phyloP scores from a whole-genome alignment of 1,140 invertebrate species.

The Aphis craccivora region DNA sequence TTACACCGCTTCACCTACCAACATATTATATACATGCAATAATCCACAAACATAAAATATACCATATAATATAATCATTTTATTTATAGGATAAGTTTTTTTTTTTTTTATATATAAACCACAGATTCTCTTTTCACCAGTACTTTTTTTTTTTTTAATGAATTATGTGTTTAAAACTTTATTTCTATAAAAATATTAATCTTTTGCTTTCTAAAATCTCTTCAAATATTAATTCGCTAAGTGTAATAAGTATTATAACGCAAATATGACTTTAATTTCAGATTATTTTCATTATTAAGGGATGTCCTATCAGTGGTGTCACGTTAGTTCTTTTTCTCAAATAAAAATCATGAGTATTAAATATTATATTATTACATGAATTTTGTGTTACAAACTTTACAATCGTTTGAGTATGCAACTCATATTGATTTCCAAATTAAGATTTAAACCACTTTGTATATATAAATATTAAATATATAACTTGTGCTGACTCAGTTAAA shows the following conservation, averaged over 20 bases:
- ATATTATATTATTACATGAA: too few species aligned
- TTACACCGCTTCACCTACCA: background rate
- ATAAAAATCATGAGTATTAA: background rate
- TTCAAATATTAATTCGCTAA: too few species aligned
- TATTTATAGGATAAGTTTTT: background rate
- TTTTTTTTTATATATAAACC: background rate
- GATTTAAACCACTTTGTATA: too few species aligned
- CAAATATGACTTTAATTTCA: too few species aligned
- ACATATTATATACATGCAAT: background rate
- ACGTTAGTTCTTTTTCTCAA: background rate
- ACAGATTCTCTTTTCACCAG: background rate
- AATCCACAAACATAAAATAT: background rate
- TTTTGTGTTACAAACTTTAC: too few species aligned
- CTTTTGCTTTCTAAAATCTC: background rate
- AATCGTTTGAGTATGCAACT: too few species aligned
- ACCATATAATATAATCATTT: conserved; percentile 2
- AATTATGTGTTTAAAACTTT: background rate
- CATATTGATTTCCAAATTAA: too few species aligned
- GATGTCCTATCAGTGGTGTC: background rate
- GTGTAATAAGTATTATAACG: too few species aligned
- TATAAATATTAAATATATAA: too few species aligned
- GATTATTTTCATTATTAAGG: background rate
- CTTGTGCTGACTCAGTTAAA: too few species aligned
- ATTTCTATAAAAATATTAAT: background rate
- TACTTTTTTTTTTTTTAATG: background rate